Percentiles rank a stretch among this genome's conserved stretches.
Evolutionary conservation across 2,888 invertebrate genomes (phyloP).

Genomic region (Nebria salina): DNA sequence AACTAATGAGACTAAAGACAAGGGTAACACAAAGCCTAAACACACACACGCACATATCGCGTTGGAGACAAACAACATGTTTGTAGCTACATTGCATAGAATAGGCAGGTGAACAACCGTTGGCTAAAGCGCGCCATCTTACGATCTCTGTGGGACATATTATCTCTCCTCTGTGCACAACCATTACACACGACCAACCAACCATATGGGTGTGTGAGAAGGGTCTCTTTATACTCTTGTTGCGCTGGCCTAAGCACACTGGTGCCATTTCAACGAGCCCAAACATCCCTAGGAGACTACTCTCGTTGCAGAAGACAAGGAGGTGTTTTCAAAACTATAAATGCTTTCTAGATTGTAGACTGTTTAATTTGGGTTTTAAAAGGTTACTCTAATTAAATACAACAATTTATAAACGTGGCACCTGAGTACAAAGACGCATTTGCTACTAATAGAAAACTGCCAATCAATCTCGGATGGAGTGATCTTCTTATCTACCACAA

Average conservation of each 20-base stretch:
- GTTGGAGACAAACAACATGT: neutral
- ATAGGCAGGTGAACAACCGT: neutral
- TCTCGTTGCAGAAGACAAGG: neutral
- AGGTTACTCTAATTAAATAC: too few relatives aligned
- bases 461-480: too few relatives aligned
- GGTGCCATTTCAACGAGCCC: neutral
- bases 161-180: conserved; percentile 11
- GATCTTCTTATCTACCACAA: too few relatives aligned
- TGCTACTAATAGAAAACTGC: too few relatives aligned
- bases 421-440: too few relatives aligned
- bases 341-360: too few relatives aligned
- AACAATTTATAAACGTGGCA: too few relatives aligned
- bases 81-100: neutral
- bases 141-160: conserved; percentile 18
- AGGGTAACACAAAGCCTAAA: conserved; percentile 9
- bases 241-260: neutral
- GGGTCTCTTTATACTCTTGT: neutral
- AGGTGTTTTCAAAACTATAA: neutral
- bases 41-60: neutral
- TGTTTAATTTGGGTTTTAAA: too few relatives aligned
- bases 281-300: neutral
- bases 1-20: conserved; percentile 18
- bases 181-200: neutral
- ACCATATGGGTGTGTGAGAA: conserved; percentile 1
- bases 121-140: neutral